phyloP scores from a whole-genome alignment of 2,113 vertebrate species.

The Tor tambroides region DNA sequence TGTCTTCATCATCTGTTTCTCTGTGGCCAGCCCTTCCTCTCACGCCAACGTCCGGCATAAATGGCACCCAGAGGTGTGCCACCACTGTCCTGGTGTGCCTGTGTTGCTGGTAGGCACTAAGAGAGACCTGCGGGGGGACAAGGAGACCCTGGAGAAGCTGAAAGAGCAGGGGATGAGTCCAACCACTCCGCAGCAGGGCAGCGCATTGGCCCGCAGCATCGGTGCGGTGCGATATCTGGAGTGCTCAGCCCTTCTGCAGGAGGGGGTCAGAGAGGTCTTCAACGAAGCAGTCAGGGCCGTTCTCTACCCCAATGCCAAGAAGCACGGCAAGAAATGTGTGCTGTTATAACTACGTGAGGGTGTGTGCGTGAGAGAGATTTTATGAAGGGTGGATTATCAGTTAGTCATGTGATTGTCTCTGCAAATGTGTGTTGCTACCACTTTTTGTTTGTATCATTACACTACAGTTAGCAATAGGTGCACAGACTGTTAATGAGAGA shows the following conservation, averaged over 20 bases:
- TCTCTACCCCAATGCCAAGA: constrained; percentile 81
- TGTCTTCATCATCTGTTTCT: constrained; percentile 85
- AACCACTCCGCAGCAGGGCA: constrained; percentile 79
- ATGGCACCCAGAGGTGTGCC: constrained; percentile 83
- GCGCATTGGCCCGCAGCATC: constrained; percentile 78
- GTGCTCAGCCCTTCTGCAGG: constrained; percentile 80
- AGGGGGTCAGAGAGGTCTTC: constrained; percentile 80
- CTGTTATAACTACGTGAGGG: constrained; percentile 70
- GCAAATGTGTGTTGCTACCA: constrained; percentile 19
- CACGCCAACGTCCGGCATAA: constrained; percentile 83
- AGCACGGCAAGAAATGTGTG: constrained; percentile 79
- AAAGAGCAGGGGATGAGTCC: constrained; percentile 81
- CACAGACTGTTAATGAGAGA: not conserved
- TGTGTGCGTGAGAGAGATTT: constrained; percentile 37
- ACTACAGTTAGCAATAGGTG: constrained; percentile 41
- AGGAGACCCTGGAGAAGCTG: constrained; percentile 81
- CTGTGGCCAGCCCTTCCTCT: constrained; percentile 80
- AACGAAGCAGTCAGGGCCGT: constrained; percentile 80
- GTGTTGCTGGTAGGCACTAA: constrained; percentile 83
- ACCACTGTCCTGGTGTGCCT: constrained; percentile 82
- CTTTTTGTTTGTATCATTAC: constrained; percentile 31
- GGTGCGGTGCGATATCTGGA: constrained; percentile 83
- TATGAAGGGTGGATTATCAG: constrained; percentile 20
- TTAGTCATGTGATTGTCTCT: constrained; percentile 13
- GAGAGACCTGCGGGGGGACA: constrained; percentile 77